A percentile compares a stretch with the other conserved stretches of the same genome.
These are phyloP conservation scores for Sylvia borin DNA, from an alignment of 2,797 vertebrate species.

Conservation along the genomic window DNA sequence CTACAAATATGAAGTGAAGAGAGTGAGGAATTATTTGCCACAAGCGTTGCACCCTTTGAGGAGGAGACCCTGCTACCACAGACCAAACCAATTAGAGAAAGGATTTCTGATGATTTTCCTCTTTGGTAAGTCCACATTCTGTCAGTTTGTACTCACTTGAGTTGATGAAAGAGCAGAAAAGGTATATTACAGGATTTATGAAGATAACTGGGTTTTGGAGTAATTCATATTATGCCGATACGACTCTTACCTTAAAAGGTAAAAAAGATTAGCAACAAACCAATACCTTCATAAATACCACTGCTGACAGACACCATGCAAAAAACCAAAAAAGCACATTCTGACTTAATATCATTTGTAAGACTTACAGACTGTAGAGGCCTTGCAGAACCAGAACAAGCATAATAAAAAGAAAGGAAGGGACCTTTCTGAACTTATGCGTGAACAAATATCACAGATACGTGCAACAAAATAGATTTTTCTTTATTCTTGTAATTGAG, in stretches of 20 bases:
- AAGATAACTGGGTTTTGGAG: neutral
- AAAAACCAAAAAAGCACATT: neutral
- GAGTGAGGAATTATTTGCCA: neutral
- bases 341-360: neutral
- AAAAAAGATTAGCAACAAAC: neutral
- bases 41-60: neutral
- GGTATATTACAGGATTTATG: neutral
- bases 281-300: neutral
- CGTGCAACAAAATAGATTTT: slow-evolving; percentile 64
- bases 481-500: slow-evolving; percentile 55
- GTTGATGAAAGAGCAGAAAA: neutral
- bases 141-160: neutral
- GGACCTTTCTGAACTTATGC: neutral
- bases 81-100: neutral
- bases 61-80: accelerated
- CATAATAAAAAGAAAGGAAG: neutral
- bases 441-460: neutral
- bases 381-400: neutral
- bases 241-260: neutral
- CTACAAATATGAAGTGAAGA: neutral
- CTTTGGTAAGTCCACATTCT: neutral
- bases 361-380: neutral
- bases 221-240: neutral
- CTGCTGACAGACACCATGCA: neutral
- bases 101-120: neutral